A percentile compares a stretch with the other conserved stretches of the same genome.
Evolutionary conservation across 2,888 invertebrate species (phyloP).

Genomic region (Zelleria hepariella): DNA sequence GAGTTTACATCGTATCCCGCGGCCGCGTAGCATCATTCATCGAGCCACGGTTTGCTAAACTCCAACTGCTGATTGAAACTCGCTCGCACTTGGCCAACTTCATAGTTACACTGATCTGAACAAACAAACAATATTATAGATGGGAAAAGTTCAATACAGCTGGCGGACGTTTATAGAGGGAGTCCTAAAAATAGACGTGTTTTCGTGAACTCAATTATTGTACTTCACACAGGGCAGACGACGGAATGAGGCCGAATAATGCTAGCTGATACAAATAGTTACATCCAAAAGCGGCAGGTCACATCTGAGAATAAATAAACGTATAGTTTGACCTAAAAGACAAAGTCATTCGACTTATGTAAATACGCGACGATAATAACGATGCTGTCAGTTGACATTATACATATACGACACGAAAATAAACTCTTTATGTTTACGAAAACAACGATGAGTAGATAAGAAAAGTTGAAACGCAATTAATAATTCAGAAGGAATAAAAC

Average conservation of each 20-base stretch:
- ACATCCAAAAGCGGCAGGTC: neutral
- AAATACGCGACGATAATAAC: neutral
- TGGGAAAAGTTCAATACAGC: neutral
- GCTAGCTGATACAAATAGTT: neutral
- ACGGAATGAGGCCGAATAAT: conserved; percentile 62
- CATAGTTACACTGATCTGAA: conserved; percentile 41
- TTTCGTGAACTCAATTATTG: conserved; percentile 62
- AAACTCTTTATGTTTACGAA: neutral
- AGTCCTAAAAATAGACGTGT: conserved; percentile 58
- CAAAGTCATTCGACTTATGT: neutral
- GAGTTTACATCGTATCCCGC: conserved; percentile 20
- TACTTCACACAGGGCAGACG: conserved; percentile 63
- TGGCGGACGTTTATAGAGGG: conserved; percentile 22
- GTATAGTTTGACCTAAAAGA: neutral
- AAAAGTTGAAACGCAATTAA: neutral
- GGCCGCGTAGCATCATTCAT: conserved; percentile 16
- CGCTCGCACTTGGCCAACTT: conserved; percentile 55
- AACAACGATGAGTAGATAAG: neutral
- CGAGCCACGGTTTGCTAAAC: conserved; percentile 2
- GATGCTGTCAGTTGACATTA: neutral
- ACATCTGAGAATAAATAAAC: neutral
- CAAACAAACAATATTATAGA: conserved; percentile 32
- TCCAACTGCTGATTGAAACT: conserved; percentile 28
- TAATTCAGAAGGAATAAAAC: conserved; percentile 27
- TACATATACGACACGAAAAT: neutral